Evolutionary conservation across 1,140 invertebrate genomes (phyloP).

Genomic region (Proctacanthus coquilletti): DNA sequence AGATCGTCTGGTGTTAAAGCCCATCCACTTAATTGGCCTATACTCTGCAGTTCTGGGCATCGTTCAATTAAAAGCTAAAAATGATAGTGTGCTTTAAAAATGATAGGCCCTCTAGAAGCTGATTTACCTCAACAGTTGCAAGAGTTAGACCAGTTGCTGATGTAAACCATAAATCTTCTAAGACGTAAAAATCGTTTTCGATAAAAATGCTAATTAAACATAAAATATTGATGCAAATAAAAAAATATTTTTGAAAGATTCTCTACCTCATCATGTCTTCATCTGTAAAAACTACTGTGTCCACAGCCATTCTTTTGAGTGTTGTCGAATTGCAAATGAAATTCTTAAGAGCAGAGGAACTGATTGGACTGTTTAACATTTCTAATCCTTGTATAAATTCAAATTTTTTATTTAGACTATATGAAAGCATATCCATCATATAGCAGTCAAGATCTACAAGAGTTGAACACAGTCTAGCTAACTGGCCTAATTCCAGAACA

Average conservation of each 20-base stretch:
- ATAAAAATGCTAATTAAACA: slow-evolving; percentile 34
- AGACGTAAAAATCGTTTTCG: slow-evolving; percentile 35
- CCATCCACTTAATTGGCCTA: slow-evolving; percentile 47
- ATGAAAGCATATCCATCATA: slow-evolving; percentile 39
- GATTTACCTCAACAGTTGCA: slow-evolving; percentile 37
- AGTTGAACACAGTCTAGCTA: slow-evolving; percentile 38
- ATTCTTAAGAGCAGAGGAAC: slow-evolving; percentile 36
- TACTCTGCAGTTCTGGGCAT: slow-evolving; percentile 41
- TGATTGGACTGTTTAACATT: slow-evolving; percentile 41
- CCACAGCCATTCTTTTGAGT: slow-evolving; percentile 42
- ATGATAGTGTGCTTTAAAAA: background rate
- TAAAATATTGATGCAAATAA: slow-evolving; percentile 1
- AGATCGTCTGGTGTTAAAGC: slow-evolving; percentile 42
- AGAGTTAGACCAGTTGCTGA: slow-evolving; percentile 39
- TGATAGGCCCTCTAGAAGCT: background rate
- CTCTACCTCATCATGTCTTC: slow-evolving; percentile 44
- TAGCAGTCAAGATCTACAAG: slow-evolving; percentile 42
- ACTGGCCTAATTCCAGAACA: slow-evolving; percentile 39
- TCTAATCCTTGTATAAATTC: slow-evolving; percentile 42
- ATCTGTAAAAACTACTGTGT: slow-evolving; percentile 30
- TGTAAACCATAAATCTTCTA: slow-evolving; percentile 48
- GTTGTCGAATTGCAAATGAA: slow-evolving; percentile 39
- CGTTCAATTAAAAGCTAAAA: slow-evolving; percentile 34
- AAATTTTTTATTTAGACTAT: slow-evolving; percentile 38
- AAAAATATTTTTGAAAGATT: slow-evolving; percentile 12